These are phyloP conservation scores for Leucania comma DNA, from an alignment of 2,888 invertebrate genomes.

Conservation along the genomic window DNA sequence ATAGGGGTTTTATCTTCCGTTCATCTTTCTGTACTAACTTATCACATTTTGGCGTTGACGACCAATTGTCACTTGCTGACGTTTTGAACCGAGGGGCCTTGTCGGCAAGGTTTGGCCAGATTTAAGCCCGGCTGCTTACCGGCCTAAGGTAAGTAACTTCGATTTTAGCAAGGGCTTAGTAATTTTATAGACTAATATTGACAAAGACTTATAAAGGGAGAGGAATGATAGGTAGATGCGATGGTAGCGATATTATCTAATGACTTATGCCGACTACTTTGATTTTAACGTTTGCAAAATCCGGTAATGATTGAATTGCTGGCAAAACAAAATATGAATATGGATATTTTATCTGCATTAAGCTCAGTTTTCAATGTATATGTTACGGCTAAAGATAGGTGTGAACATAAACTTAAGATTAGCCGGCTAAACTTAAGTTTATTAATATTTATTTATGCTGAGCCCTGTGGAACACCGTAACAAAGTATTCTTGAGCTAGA, in stretches of 20 bases:
- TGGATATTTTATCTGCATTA: not conserved
- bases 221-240: not conserved
- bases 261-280: not conserved
- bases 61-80: slow-evolving; percentile 50
- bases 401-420: no score
- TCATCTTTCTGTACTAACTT: slow-evolving; percentile 69
- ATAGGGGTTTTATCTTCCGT: slow-evolving; percentile 72
- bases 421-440: no score
- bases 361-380: not conserved
- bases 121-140: slow-evolving; percentile 42
- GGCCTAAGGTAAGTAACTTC: slow-evolving; percentile 33
- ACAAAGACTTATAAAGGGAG: slow-evolving; percentile 20
- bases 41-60: slow-evolving; percentile 63
- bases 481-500: no score
- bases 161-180: slow-evolving; percentile 36
- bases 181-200: slow-evolving; percentile 48
- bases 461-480: no score
- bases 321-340: no score
- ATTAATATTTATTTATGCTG: no score
- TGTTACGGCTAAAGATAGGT: no score
- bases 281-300: no score
- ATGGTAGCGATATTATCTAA: not conserved
- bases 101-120: slow-evolving; percentile 19
- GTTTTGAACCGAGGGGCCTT: slow-evolving; percentile 45
- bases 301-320: no score